A percentile compares a stretch with the other conserved stretches of the same genome.
Evolutionary conservation across 2,888 invertebrate genomes (phyloP).

Genomic region (Drosophila subquinaria): DNA sequence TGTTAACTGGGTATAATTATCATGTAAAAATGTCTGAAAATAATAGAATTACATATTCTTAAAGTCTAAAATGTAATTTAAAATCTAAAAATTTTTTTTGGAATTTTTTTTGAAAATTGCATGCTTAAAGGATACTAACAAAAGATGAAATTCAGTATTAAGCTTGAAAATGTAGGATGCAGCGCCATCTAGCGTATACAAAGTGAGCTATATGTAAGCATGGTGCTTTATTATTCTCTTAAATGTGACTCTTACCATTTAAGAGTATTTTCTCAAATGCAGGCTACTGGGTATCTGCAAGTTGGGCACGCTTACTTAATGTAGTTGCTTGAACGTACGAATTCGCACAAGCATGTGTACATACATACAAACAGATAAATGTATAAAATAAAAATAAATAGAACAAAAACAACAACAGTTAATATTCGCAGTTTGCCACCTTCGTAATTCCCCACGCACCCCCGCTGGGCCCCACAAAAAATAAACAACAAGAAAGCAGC

Average conservation of each 20-base stretch:
- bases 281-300: background rate
- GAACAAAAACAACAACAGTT: conserved; percentile 34
- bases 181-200: too few relatives aligned
- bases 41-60: background rate
- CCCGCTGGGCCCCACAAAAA: background rate
- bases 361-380: conserved; percentile 1
- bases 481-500: conserved; percentile 26
- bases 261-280: background rate
- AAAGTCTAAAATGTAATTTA: too few relatives aligned
- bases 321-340: conserved; percentile 2
- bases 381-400: background rate
- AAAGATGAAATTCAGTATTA: too few relatives aligned
- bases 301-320: background rate
- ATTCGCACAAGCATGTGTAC: background rate
- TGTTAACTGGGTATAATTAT: background rate
- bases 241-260: too few relatives aligned
- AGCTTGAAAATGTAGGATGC: too few relatives aligned
- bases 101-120: too few relatives aligned
- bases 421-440: conserved; percentile 47
- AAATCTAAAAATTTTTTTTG: too few relatives aligned
- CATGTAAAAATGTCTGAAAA: background rate
- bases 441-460: conserved; percentile 11
- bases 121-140: too few relatives aligned
- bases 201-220: too few relatives aligned
- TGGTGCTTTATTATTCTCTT: too few relatives aligned